These are phyloP conservation scores for Ditula angustiorana DNA, from an alignment of 2,888 invertebrate genomes.

Conservation along the genomic window DNA sequence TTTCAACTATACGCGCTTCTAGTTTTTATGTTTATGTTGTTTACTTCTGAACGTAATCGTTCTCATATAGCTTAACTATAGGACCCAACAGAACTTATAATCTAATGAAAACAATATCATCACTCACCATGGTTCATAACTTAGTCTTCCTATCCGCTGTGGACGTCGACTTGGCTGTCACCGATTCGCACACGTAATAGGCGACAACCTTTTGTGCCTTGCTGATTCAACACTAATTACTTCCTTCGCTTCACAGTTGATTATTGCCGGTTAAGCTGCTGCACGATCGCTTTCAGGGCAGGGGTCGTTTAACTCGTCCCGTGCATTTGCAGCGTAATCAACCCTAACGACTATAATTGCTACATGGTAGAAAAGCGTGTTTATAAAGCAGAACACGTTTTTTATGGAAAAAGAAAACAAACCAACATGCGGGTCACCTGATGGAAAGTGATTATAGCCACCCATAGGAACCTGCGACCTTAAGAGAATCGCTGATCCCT, in stretches of 20 bases:
- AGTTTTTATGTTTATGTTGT: background rate
- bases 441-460: no score
- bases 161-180: background rate
- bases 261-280: conserved; percentile 50
- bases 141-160: background rate
- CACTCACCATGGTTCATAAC: background rate
- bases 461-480: no score
- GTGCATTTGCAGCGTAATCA: conserved; percentile 23
- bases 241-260: conserved; percentile 55
- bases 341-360: conserved; percentile 11
- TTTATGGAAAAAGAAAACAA: background rate
- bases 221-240: conserved; percentile 59
- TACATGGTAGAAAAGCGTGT: background rate
- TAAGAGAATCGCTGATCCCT: no score
- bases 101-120: background rate
- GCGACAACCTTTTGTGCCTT: conserved; percentile 43
- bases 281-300: conserved; percentile 49
- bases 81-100: background rate
- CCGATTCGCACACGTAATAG: conserved; percentile 45
- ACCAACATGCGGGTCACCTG: no score
- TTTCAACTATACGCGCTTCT: background rate
- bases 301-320: conserved; percentile 48
- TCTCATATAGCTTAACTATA: background rate
- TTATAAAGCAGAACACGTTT: background rate
- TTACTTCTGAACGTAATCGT: background rate